Evolutionary conservation across 2,797 vertebrate genomes (phyloP).

Genomic region (Chiroxiphia lanceolata): DNA sequence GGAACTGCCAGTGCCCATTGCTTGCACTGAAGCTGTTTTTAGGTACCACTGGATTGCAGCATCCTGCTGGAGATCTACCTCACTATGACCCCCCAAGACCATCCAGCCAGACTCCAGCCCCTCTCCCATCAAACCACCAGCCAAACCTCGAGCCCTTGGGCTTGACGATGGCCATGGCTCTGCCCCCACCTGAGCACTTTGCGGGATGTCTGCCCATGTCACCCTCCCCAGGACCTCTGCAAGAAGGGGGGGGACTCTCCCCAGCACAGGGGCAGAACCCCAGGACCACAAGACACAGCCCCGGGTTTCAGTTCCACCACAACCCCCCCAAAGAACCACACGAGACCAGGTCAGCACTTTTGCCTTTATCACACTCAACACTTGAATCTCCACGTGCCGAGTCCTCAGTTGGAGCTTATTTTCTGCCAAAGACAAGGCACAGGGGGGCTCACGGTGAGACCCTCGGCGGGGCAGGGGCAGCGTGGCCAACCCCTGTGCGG

Average conservation of each 20-base stretch:
- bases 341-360: not conserved
- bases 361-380: not conserved
- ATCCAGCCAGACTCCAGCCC: not conserved
- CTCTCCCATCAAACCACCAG: not conserved
- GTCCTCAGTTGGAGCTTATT: not conserved
- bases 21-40: not conserved
- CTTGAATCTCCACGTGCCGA: rapidly evolving
- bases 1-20: not conserved
- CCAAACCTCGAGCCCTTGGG: not conserved
- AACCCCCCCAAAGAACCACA: rapidly evolving
- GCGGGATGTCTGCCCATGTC: not conserved
- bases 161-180: rapidly evolving
- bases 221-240: not conserved
- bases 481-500: rapidly evolving
- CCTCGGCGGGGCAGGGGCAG: rapidly evolving
- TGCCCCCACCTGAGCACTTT: not conserved
- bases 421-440: not conserved
- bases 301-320: rapidly evolving
- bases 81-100: not conserved
- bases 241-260: rapidly evolving
- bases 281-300: too few relatives aligned
- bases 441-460: rapidly evolving
- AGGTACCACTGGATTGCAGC: not conserved
- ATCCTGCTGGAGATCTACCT: not conserved
- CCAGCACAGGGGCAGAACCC: rapidly evolving